phyloP scores from a whole-genome alignment of 2,113 vertebrate genomes.

The Paedocypris sp. region DNA sequence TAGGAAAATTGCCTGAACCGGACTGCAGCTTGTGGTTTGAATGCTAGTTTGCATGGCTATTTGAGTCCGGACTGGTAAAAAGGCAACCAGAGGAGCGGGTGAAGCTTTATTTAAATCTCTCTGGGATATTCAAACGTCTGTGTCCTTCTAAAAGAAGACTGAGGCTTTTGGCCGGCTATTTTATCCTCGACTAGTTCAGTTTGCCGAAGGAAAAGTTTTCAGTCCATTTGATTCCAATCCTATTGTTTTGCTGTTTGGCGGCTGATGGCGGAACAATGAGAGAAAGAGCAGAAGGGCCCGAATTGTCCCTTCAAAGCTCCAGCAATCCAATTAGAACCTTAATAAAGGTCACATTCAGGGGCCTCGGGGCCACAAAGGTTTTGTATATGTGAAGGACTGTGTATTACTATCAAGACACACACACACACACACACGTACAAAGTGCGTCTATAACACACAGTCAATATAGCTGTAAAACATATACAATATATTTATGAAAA shows the following conservation, averaged over 20 bases:
- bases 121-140: slow-evolving; percentile 78
- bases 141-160: slow-evolving; percentile 40
- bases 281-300: slow-evolving; percentile 52
- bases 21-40: not conserved
- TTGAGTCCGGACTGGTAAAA: slow-evolving; percentile 71
- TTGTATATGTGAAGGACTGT: too few species aligned
- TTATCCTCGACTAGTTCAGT: slow-evolving; percentile 54
- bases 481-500: too few species aligned
- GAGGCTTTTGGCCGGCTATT: slow-evolving; percentile 68
- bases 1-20: not conserved
- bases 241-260: slow-evolving; percentile 49
- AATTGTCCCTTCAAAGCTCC: slow-evolving; percentile 61
- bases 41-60: slow-evolving; percentile 21
- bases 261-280: slow-evolving; percentile 49
- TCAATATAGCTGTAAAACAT: too few species aligned
- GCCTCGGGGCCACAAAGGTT: slow-evolving; percentile 78
- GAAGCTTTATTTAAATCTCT: slow-evolving; percentile 69
- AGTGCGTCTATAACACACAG: too few species aligned
- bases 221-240: slow-evolving; percentile 46
- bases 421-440: too few species aligned
- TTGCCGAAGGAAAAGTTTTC: slow-evolving; percentile 50
- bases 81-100: slow-evolving; percentile 61
- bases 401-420: too few species aligned
- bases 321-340: slow-evolving; percentile 91
- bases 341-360: slow-evolving; percentile 85